Evolutionary conservation across 2,113 vertebrate species (phyloP).

Genomic region (Ardeotis arabs): DNA sequence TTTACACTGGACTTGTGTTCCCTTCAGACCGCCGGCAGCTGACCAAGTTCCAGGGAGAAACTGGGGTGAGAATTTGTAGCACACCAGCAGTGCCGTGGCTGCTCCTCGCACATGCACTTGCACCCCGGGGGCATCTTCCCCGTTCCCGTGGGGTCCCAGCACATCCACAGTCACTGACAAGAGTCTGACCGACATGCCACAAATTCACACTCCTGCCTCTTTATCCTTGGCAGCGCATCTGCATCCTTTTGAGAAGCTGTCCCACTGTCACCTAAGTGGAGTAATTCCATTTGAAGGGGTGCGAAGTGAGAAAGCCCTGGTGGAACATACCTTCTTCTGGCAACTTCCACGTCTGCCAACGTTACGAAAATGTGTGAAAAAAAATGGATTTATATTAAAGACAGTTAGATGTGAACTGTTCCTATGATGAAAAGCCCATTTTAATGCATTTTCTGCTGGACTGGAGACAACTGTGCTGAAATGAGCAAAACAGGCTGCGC

Average conservation of each 20-base stretch:
- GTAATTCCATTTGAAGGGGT: neutral
- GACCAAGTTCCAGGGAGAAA: neutral
- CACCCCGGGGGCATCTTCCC: neutral
- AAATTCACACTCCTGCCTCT: neutral
- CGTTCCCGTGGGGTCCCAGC: neutral
- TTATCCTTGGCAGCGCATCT: neutral
- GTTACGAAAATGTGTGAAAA: fast-evolving
- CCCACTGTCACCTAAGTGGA: neutral
- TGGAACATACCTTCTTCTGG: neutral
- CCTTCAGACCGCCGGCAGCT: neutral
- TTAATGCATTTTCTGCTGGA: neutral
- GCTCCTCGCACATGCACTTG: fast-evolving
- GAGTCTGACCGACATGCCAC: fast-evolving
- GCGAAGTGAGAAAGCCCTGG: neutral
- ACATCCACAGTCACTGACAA: neutral
- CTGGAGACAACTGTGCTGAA: neutral
- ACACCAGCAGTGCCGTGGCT: fast-evolving
- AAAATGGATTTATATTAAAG: neutral
- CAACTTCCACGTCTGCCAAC: neutral
- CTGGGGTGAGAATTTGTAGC: neutral
- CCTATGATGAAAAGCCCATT: neutral
- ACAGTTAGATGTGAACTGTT: neutral
- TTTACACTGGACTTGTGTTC: neutral
- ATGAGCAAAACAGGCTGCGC: neutral
- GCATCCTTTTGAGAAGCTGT: neutral